Evolutionary conservation across 2,113 vertebrate species (phyloP).

Genomic region (Marmota flaviventris): DNA sequence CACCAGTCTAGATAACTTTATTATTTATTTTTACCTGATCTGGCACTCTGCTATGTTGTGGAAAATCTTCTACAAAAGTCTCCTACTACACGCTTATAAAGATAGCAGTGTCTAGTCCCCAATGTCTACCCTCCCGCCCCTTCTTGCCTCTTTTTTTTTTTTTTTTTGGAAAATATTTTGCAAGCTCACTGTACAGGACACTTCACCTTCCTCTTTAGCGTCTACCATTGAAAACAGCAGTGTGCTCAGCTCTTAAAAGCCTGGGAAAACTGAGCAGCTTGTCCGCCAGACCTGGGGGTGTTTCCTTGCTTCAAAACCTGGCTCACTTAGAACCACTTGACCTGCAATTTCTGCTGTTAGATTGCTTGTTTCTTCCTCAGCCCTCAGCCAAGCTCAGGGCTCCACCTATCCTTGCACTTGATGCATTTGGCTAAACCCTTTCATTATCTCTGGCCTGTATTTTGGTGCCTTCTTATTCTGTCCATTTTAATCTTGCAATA

Average conservation of each 20-base stretch:
- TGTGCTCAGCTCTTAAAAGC: slow-evolving; percentile 37
- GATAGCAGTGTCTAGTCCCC: not conserved
- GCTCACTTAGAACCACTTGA: slow-evolving; percentile 42
- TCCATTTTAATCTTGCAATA: slow-evolving; percentile 21
- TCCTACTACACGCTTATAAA: not conserved
- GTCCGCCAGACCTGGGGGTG: not conserved
- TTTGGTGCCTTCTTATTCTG: not conserved
- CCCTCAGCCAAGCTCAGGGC: not conserved
- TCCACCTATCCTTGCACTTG: not conserved
- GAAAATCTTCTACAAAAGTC: not conserved
- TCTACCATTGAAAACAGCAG: not conserved
- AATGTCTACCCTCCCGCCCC: not conserved
- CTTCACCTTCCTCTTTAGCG: not conserved
- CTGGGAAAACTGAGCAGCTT: not conserved
- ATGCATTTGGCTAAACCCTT: not conserved
- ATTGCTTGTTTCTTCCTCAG: slow-evolving; percentile 13
- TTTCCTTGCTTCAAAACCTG: not conserved
- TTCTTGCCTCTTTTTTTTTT: not conserved
- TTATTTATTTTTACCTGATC: not conserved
- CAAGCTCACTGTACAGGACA: not conserved
- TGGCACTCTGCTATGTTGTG: not conserved
- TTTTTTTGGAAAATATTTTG: not conserved
- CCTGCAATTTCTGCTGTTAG: not conserved
- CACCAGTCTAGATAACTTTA: not conserved
- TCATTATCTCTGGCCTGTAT: not conserved